phyloP scores from a whole-genome alignment of 2,888 invertebrate genomes.

The Cepaea hortensis region DNA sequence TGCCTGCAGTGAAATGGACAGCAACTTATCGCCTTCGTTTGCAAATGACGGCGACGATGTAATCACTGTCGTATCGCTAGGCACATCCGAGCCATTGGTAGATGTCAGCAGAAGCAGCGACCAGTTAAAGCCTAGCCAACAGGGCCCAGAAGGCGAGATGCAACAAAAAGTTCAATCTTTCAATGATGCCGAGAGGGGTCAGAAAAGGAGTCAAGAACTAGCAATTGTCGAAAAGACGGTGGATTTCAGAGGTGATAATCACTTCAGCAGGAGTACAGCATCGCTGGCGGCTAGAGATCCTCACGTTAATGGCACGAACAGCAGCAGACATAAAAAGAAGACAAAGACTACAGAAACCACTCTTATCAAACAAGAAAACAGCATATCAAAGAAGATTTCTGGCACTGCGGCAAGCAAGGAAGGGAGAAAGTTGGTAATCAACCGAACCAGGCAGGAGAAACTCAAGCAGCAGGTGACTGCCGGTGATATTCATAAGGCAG shows the following conservation, averaged over 20 bases:
- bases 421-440: background rate
- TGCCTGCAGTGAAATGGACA: background rate
- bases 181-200: background rate
- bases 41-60: background rate
- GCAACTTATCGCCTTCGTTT: background rate
- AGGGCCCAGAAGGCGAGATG: slow-evolving; percentile 2
- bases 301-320: background rate
- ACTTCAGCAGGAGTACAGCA: no score
- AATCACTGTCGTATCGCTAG: background rate
- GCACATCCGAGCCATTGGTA: background rate
- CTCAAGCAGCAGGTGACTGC: background rate
- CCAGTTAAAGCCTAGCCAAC: background rate
- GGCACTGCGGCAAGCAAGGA: background rate
- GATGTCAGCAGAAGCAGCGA: background rate
- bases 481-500: background rate
- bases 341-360: slow-evolving; percentile 21
- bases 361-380: slow-evolving; percentile 25
- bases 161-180: background rate
- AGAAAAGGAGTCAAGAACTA: slow-evolving; percentile 6
- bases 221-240: background rate
- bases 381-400: slow-evolving; percentile 21
- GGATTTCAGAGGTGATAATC: background rate
- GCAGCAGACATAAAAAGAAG: slow-evolving; percentile 23
- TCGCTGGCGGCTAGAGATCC: background rate
- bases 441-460: background rate